Conservation (phyloP, 2,888 invertebrate species). For the Gastracanthus pulcherrimus region DNA sequence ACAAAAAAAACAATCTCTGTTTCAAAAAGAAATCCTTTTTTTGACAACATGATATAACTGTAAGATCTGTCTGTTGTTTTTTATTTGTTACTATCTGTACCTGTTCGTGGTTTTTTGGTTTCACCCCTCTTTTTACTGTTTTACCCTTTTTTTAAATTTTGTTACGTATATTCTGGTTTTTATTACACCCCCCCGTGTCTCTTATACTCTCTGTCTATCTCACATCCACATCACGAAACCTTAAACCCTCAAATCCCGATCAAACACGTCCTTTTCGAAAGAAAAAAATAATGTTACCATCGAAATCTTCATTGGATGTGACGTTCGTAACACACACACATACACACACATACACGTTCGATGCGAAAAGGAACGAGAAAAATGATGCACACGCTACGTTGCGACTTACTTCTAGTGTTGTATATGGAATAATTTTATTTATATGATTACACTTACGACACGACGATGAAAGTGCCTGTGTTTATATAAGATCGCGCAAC, state of each 20-base stretch:
- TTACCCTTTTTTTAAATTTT: neutral
- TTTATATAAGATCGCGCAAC: too few relatives aligned
- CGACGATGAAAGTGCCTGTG: conserved; percentile 1
- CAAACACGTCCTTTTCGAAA: neutral
- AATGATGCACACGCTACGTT: conserved; percentile 34
- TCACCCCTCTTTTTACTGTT: neutral
- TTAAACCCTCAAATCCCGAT: conserved; percentile 8
- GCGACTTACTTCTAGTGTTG: conserved; percentile 37
- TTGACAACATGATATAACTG: too few relatives aligned
- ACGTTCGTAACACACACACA: conserved; percentile 27
- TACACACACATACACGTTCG: conserved; percentile 7
- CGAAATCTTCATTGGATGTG: conserved; percentile 36
- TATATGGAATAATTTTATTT: conserved; percentile 50
- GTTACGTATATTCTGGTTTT: neutral
- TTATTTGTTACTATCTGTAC: neutral
- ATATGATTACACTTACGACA: conserved; percentile 53
- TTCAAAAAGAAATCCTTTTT: too few relatives aligned
- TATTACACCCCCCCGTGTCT: too few relatives aligned
- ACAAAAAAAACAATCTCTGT: too few relatives aligned
- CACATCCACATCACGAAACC: neutral
- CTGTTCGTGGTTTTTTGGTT: neutral
- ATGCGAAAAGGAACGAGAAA: conserved; percentile 17
- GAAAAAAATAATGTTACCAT: neutral
- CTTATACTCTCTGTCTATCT: neutral
- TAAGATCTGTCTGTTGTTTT: neutral